phyloP scores from a whole-genome alignment of 2,113 vertebrate genomes.

The Dendropsophus ebraccatus region DNA sequence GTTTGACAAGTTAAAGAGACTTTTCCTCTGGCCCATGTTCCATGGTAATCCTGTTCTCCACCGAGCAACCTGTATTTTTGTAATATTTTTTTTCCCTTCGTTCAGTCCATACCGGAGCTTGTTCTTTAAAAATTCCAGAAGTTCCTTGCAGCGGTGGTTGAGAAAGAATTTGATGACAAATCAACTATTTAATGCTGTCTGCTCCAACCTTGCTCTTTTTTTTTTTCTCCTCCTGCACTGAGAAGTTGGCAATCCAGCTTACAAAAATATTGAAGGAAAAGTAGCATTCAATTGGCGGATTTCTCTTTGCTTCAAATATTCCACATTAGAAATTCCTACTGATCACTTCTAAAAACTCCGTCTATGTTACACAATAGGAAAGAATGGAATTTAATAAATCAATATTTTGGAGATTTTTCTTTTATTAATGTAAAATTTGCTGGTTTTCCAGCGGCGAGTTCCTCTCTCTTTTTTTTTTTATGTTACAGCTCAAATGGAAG shows the following conservation, averaged over 20 bases:
- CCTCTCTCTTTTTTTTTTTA: slow-evolving; percentile 33
- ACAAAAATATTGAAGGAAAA: slow-evolving; percentile 59
- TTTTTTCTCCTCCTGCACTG: slow-evolving; percentile 55
- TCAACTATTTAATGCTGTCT: slow-evolving; percentile 56
- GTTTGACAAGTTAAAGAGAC: slow-evolving; percentile 17
- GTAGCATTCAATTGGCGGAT: slow-evolving; percentile 40
- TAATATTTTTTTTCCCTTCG: not conserved
- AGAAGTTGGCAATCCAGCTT: slow-evolving; percentile 64
- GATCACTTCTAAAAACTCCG: slow-evolving; percentile 33
- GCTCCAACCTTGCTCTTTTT: slow-evolving; percentile 55
- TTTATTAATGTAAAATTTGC: slow-evolving; percentile 40
- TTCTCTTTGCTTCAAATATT: slow-evolving; percentile 49
- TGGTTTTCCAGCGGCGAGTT: slow-evolving; percentile 25
- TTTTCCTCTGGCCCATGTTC: not conserved
- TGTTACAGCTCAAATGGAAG: slow-evolving; percentile 46
- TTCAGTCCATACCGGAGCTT: not conserved
- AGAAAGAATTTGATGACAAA: slow-evolving; percentile 61
- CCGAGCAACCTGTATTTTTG: not conserved
- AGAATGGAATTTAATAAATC: slow-evolving; percentile 56
- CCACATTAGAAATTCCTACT: slow-evolving; percentile 54
- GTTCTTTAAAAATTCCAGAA: slow-evolving; percentile 19
- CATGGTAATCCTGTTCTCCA: not conserved
- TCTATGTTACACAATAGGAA: slow-evolving; percentile 50
- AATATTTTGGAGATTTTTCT: slow-evolving; percentile 48
- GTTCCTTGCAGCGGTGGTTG: slow-evolving; percentile 60